Conservation (phyloP, 2,113 vertebrate species). For the Myodes glareolus region DNA sequence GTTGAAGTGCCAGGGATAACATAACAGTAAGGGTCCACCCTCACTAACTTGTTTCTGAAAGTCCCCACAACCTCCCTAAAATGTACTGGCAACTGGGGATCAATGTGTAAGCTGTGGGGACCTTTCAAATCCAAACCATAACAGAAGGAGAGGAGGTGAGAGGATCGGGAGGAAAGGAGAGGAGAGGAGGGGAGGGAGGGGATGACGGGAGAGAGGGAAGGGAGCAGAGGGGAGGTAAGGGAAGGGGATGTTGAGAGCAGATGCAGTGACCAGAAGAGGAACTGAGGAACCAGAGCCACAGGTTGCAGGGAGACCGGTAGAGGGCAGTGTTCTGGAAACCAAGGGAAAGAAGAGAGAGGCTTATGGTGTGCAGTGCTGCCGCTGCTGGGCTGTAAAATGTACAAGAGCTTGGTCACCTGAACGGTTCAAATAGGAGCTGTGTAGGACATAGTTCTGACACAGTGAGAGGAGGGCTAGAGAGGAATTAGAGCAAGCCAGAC, state of each 20-base stretch:
- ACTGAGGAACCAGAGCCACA: not conserved
- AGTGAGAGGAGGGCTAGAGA: not conserved
- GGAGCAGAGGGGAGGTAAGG: too few species aligned
- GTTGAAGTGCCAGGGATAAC: not conserved
- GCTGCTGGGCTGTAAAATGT: not conserved
- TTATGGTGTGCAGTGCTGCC: not conserved
- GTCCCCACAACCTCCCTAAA: not conserved
- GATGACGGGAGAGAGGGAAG: not conserved
- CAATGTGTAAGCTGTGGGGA: not conserved
- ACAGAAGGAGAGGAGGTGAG: not conserved
- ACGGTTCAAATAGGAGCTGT: not conserved
- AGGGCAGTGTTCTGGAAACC: not conserved
- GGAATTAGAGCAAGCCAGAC: not conserved
- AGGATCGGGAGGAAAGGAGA: not conserved
- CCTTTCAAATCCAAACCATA: not conserved
- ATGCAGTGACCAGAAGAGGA: too few species aligned
- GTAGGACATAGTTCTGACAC: not conserved
- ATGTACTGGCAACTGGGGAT: not conserved
- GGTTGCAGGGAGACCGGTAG: not conserved
- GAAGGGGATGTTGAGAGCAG: not conserved
- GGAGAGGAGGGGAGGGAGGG: not conserved
- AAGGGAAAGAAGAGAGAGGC: not conserved
- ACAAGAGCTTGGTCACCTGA: not conserved
- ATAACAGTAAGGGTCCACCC: too few species aligned
- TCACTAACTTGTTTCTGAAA: not conserved